phyloP scores from a whole-genome alignment of 2,888 invertebrate genomes.

The Pilophorus perplexus region DNA sequence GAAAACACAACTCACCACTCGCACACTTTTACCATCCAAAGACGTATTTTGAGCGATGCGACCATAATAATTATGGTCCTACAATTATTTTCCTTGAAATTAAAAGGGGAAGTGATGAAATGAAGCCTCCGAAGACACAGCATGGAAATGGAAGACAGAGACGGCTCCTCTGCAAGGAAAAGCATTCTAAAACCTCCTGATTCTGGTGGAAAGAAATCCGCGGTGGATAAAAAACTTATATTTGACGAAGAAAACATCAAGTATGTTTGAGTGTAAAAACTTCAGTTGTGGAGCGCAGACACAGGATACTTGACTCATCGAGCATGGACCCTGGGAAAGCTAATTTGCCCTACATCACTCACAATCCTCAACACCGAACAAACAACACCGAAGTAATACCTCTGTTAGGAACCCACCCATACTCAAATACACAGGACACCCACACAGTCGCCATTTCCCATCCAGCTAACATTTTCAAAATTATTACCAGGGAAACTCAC shows the following conservation, averaged over 20 bases:
- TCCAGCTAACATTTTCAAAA: not conserved
- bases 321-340: no score
- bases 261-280: not conserved
- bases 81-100: no score
- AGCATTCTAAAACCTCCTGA: constrained; percentile 21
- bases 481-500: constrained; percentile 8
- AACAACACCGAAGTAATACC: not conserved
- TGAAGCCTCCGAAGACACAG: no score
- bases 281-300: no score
- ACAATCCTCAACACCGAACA: not conserved
- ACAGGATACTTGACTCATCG: no score
- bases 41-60: no score
- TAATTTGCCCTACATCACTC: not conserved
- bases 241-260: constrained; percentile 28
- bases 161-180: not conserved
- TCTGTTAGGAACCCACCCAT: not conserved
- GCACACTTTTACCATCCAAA: no score
- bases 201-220: not conserved
- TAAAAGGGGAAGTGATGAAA: no score
- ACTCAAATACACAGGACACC: not conserved
- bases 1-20: no score
- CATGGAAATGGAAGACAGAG: not conserved
- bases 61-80: no score
- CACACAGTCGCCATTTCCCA: not conserved
- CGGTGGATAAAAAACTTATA: constrained; percentile 1